These are phyloP conservation scores for Zygothrica quintamaculata DNA, from an alignment of 2,888 invertebrate genomes.

Conservation along the genomic window DNA sequence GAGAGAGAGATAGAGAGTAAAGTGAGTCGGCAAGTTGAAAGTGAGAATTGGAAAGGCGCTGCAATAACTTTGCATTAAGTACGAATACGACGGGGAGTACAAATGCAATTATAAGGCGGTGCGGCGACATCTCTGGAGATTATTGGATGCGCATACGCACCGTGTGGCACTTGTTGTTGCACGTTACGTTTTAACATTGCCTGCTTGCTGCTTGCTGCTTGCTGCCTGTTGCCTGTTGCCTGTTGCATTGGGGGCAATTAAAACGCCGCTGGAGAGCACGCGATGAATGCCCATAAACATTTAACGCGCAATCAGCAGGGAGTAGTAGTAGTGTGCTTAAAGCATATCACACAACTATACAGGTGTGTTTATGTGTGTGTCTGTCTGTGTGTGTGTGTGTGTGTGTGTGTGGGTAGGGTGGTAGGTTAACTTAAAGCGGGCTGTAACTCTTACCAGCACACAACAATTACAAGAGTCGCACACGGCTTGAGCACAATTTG, in stretches of 20 bases:
- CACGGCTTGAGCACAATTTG: constrained; percentile 48
- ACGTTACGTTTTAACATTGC: no score
- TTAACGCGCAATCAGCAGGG: constrained; percentile 76
- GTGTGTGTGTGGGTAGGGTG: background rate
- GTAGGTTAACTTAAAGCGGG: constrained; percentile 15
- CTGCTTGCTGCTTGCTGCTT: constrained; percentile 19
- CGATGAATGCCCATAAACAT: constrained; percentile 80
- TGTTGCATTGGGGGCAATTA: constrained; percentile 64
- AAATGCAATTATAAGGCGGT: constrained; percentile 76
- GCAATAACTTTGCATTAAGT: constrained; percentile 80
- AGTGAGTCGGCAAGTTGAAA: constrained; percentile 61
- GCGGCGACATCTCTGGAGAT: constrained; percentile 75
- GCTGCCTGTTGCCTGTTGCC: constrained; percentile 12
- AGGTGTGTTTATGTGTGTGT: no score
- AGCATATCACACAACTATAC: no score
- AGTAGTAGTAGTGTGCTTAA: no score
- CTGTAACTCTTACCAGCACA: constrained; percentile 48
- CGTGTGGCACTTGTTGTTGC: constrained; percentile 58
- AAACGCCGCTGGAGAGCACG: constrained; percentile 75
- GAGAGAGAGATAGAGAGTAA: constrained; percentile 16
- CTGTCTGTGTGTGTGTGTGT: no score
- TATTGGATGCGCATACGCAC: constrained; percentile 71
- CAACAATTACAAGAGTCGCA: constrained; percentile 58
- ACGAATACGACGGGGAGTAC: constrained; percentile 60
- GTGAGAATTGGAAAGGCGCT: constrained; percentile 77